These are phyloP conservation scores for Heloderma charlesbogerti DNA, from an alignment of 2,113 vertebrate species.

Conservation along the genomic window DNA sequence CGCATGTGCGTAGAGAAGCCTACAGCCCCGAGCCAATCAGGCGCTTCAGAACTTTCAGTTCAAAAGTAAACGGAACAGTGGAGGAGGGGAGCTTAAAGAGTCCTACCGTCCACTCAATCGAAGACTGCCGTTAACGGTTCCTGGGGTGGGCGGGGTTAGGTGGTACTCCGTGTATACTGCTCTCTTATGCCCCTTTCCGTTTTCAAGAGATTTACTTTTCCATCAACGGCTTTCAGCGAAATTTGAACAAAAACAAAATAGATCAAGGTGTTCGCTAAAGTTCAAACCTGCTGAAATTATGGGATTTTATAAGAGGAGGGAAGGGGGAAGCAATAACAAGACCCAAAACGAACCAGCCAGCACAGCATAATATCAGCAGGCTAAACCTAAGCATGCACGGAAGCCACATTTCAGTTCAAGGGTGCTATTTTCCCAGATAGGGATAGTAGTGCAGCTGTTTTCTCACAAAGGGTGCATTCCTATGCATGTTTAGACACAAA, in stretches of 20 bases:
- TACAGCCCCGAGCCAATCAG: background rate
- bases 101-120: background rate
- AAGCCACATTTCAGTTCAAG: no score
- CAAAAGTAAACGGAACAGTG: background rate
- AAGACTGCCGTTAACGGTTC: background rate
- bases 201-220: background rate
- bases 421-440: no score
- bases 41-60: background rate
- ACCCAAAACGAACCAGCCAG: no score
- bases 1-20: background rate
- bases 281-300: background rate
- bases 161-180: background rate
- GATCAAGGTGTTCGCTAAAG: background rate
- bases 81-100: background rate
- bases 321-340: background rate
- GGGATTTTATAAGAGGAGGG: background rate
- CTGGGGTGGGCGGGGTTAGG: background rate
- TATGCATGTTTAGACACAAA: no score
- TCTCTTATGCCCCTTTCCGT: fast-evolving
- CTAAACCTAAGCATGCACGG: background rate
- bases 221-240: background rate
- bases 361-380: background rate
- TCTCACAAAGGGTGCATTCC: no score
- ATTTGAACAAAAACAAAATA: background rate
- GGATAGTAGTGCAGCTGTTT: no score